phyloP scores from a whole-genome alignment of 2,113 vertebrate species.

The Poeciliopsis occidentalis region DNA sequence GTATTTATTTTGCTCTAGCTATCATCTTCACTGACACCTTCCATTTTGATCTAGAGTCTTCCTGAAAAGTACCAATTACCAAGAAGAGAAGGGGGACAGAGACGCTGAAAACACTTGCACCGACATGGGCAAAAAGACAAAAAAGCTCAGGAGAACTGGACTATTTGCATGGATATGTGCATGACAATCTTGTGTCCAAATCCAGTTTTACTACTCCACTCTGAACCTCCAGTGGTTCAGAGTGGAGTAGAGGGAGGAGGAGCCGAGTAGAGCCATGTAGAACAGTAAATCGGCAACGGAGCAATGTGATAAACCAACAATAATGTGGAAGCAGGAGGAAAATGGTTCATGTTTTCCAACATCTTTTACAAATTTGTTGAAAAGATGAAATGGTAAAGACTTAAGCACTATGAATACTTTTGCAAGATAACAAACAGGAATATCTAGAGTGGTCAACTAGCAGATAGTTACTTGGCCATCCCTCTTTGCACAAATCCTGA shows the following conservation, averaged over 20 bases:
- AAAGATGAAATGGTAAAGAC: no score
- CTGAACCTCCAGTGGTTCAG: no score
- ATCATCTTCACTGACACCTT: slow-evolving; percentile 29
- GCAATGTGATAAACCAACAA: background rate
- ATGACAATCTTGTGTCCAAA: background rate
- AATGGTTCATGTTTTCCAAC: background rate
- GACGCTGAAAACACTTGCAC: slow-evolving; percentile 3
- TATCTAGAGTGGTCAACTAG: no score
- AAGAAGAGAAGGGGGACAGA: slow-evolving; percentile 17
- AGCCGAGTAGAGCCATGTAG: no score
- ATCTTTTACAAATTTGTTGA: no score
- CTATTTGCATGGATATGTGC: slow-evolving; percentile 45
- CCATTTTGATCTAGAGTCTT: slow-evolving; percentile 28
- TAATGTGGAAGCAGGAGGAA: background rate
- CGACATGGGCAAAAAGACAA: slow-evolving; percentile 34
- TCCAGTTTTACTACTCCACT: slow-evolving; percentile 5
- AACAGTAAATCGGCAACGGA: no score
- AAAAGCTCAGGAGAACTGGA: slow-evolving; percentile 2
- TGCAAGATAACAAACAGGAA: no score
- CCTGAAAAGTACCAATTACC: slow-evolving; percentile 42
- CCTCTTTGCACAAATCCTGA: no score
- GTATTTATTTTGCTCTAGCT: slow-evolving; percentile 30
- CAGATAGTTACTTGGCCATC: background rate
- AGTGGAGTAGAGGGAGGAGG: no score
- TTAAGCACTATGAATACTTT: no score